Base-by-base conservation (phyloP, 2,797 vertebrate species). In the Hippocampus kuda region DNA sequence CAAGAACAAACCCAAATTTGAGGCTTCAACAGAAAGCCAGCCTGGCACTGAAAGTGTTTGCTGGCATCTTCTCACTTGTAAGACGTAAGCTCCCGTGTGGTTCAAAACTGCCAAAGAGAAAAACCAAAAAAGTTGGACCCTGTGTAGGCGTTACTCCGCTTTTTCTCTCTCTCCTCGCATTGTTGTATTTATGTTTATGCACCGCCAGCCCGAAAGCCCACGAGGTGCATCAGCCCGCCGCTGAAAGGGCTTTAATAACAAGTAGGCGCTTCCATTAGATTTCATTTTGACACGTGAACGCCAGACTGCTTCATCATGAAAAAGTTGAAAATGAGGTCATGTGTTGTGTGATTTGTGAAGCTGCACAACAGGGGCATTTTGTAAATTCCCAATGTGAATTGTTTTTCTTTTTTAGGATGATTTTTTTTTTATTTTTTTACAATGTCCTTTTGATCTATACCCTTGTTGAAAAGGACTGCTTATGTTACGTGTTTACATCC, bases 211-310 rank as follows among this genome's bases (percentile, higher is more conserved):
- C 24, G 5, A 48, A 48, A 65, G 63, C 63, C 63, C 63, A 30
- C 44, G 24, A 48, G 42, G 44, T 65, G 41, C 63, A 27, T 48
- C 41, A 26, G 62, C 41, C n/a, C 8, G 24, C 42, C 22, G 63
- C 63, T 65, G 63, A 27, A 46, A 65, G 41, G 22, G 20, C n/a
- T 65, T 48, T 16, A 65, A 44, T 65, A 65, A 48, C 44, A 27
- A 65, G 5, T 24, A 20, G 24, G 44, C 24, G 48, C 24, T 20
- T 65, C 24, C 44, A 65, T 30, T 65, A 65, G 63, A 44, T 48
- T 48, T 48, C 42, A 65, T 15, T 6, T 8, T 10, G 42, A 46
- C 41, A n/a, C 24, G n/a, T 65, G 63, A 63, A 27, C 1, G 7
- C 42, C 24, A 27, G 44, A 57, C 30, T 63, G 48, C 18, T n/a